Evolutionary conservation across 1,140 invertebrate species (phyloP).

Genomic region (Octopus sinensis): DNA sequence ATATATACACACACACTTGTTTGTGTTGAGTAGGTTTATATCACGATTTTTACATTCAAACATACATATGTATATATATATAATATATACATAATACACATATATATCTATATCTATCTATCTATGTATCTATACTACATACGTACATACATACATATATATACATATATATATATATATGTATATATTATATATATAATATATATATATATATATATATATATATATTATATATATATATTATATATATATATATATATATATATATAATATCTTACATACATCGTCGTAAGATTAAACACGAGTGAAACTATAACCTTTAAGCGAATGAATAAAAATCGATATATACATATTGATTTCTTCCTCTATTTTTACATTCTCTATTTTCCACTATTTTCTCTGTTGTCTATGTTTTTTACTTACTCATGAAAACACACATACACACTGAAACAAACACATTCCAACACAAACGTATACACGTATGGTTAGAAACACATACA

Average conservation of each 20-base stretch:
- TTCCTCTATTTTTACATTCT: neutral
- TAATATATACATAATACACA: too few species aligned
- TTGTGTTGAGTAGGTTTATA: neutral
- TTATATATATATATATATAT: neutral
- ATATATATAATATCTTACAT: neutral
- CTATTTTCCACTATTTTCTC: neutral
- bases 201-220: neutral
- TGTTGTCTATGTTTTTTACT: neutral
- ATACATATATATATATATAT: too few species aligned
- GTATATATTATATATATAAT: too few species aligned
- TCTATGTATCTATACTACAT: too few species aligned
- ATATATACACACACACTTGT: neutral
- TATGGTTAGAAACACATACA: neutral
- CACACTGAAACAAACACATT: neutral
- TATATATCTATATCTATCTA: too few species aligned
- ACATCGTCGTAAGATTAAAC: neutral
- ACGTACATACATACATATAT: too few species aligned
- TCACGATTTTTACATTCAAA: neutral
- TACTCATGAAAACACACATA: neutral
- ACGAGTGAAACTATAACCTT: neutral
- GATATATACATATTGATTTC: neutral
- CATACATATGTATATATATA: neutral
- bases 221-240: slow-evolving; percentile 5
- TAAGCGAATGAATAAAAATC: neutral
- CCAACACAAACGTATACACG: neutral